Percentiles rank a stretch among this genome's conserved stretches.
Evolutionary conservation across 2,888 invertebrate genomes (phyloP).

Genomic region (Cantharis nigra): DNA sequence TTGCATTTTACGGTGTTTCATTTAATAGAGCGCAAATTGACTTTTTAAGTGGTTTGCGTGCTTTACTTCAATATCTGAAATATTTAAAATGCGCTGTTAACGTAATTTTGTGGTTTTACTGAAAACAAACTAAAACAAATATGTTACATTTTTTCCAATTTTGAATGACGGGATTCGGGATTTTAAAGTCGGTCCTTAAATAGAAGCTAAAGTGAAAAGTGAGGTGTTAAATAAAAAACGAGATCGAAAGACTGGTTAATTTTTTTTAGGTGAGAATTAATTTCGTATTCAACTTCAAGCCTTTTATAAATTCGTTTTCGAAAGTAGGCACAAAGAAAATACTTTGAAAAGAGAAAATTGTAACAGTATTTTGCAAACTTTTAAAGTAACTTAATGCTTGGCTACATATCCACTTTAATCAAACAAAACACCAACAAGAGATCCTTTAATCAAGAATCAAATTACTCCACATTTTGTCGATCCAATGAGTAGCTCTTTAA

Average conservation of each 20-base stretch:
- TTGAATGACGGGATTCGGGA: background rate
- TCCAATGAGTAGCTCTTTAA: constrained; percentile 3
- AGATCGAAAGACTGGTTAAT: background rate
- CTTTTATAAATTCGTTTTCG: background rate
- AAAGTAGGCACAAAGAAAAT: background rate
- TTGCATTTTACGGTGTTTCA: background rate
- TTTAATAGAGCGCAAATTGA: constrained; percentile 1
- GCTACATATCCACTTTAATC: constrained; percentile 1
- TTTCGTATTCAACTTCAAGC: background rate
- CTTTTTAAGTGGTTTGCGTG: constrained; percentile 2
- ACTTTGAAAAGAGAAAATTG: background rate
- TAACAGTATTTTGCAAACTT: background rate
- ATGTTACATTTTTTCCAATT: background rate
- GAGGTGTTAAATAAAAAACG: background rate
- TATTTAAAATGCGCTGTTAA: background rate
- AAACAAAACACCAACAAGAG: constrained; percentile 2
- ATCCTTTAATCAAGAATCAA: constrained; percentile 3
- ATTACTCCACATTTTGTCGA: constrained; percentile 1
- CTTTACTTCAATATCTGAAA: constrained; percentile 1
- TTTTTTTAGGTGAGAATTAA: background rate
- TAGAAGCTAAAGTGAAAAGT: too few species aligned
- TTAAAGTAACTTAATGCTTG: background rate
- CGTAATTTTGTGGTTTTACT: background rate
- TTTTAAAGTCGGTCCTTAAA: too few species aligned
- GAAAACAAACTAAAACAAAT: background rate